A percentile compares a stretch with the other conserved stretches of the same genome.
These are phyloP conservation scores for Bufotes viridis DNA, from an alignment of 2,797 vertebrate species.

Conservation along the genomic window DNA sequence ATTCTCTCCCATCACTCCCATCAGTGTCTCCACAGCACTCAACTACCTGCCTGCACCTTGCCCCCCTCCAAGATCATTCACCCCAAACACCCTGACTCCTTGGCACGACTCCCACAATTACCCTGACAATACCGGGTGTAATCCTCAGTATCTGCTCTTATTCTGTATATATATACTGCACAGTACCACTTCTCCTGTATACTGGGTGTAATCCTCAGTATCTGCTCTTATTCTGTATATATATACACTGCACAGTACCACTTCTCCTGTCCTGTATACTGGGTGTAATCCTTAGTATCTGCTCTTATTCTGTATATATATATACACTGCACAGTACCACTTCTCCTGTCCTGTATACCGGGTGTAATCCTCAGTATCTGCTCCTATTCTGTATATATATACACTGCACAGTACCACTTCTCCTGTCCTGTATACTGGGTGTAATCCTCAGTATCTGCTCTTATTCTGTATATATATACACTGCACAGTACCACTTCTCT, in stretches of 20 bases:
- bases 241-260: not conserved
- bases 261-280: not conserved
- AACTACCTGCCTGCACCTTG: not conserved
- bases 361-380: too few relatives aligned
- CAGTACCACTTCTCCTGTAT: not conserved
- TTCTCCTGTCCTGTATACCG: too few relatives aligned
- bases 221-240: not conserved
- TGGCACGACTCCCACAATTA: not conserved
- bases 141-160: not conserved
- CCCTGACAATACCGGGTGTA: not conserved
- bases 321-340: too few relatives aligned
- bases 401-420: too few relatives aligned
- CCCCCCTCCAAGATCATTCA: not conserved
- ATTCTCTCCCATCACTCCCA: not conserved
- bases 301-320: too few relatives aligned
- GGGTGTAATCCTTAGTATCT: too few relatives aligned
- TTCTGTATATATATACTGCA: not conserved
- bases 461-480: too few relatives aligned
- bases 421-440: too few relatives aligned
- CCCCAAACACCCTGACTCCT: not conserved
- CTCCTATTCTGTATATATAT: too few relatives aligned
- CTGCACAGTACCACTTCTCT: too few relatives aligned
- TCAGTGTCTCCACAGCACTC: not conserved
- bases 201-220: fast-evolving
- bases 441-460: too few relatives aligned